A percentile compares a stretch with the other conserved stretches of the same genome.
These are phyloP conservation scores for Oryzias dopingdopingensis DNA, from an alignment of 2,797 vertebrate genomes.

Conservation along the genomic window DNA sequence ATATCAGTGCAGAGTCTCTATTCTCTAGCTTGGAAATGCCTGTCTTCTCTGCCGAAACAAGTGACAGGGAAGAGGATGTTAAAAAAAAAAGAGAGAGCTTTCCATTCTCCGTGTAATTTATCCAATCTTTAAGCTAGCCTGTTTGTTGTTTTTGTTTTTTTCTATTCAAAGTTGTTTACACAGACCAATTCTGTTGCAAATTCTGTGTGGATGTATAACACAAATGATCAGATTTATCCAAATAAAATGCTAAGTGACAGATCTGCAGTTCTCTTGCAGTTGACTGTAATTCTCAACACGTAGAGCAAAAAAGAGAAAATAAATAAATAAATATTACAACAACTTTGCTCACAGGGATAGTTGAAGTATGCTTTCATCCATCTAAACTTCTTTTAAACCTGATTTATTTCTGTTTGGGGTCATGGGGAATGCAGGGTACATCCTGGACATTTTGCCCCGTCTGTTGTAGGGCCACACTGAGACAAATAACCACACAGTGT, in stretches of 20 bases:
- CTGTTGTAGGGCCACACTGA: too few relatives aligned
- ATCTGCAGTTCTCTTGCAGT: conserved; percentile 43
- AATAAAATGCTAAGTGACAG: conserved; percentile 78
- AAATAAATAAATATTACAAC: background rate
- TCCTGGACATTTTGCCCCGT: too few relatives aligned
- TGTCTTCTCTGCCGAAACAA: conserved; percentile 58
- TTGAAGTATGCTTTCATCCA: too few relatives aligned
- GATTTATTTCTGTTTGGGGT: too few relatives aligned
- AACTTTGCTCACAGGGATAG: background rate
- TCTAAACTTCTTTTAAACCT: too few relatives aligned
- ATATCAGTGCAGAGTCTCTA: conserved; percentile 52
- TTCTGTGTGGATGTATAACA: conserved; percentile 75
- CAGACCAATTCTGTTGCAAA: conserved; percentile 65
- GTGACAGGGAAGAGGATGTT: conserved; percentile 27
- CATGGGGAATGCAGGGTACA: too few relatives aligned
- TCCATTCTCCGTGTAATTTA: conserved; percentile 63
- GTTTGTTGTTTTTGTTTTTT: conserved; percentile 51
- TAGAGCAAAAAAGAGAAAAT: background rate
- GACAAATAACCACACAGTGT: too few relatives aligned
- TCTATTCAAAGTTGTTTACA: conserved; percentile 71
- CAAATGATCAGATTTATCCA: conserved; percentile 67
- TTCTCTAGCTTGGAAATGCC: conserved; percentile 41
- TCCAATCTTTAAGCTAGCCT: conserved; percentile 53
- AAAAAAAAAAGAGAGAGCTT: conserved; percentile 39
- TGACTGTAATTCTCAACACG: background rate